phyloP scores from a whole-genome alignment of 2,888 invertebrate genomes.

The Scaptomyza tumidula region DNA sequence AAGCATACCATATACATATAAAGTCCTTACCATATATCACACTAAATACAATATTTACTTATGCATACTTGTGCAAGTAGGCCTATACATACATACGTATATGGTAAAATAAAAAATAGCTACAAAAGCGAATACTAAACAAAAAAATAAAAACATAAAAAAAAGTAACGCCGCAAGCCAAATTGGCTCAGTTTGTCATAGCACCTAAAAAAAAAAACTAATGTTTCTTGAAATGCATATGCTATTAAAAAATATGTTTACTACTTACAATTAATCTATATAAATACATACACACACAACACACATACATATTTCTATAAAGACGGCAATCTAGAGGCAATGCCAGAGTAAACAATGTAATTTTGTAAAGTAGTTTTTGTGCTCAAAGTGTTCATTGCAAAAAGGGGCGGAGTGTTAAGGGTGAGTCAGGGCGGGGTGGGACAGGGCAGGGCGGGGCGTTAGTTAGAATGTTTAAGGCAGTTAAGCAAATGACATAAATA shows the following conservation, averaged over 20 bases:
- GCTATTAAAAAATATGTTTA: conserved; percentile 27
- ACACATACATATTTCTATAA: conserved; percentile 21
- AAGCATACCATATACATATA: conserved; percentile 10
- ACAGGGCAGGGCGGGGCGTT: conserved; percentile 12
- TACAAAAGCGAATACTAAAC: conserved; percentile 44
- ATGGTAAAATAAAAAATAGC: conserved; percentile 9
- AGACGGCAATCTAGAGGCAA: conserved; percentile 53
- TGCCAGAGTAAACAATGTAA: conserved; percentile 65
- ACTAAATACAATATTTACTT: conserved; percentile 28
- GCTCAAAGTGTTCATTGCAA: conserved; percentile 52
- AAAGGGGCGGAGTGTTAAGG: background rate
- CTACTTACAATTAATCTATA: conserved; percentile 40
- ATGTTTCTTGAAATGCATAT: conserved; percentile 63
- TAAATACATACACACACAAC: conserved; percentile 12
- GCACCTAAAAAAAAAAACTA: conserved; percentile 55
- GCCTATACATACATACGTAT: conserved; percentile 12
- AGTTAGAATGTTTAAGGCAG: conserved; percentile 62
- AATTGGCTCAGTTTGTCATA: conserved; percentile 70
- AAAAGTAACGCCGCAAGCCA: conserved; percentile 52
- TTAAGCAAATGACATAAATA: conserved; percentile 66
- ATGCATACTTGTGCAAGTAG: conserved; percentile 40
- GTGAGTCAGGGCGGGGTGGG: background rate
- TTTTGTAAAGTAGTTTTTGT: conserved; percentile 73
- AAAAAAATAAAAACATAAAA: conserved; percentile 9
- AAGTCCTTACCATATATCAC: conserved; percentile 17